phyloP scores from a whole-genome alignment of 2,113 vertebrate species.

The Actenoides hombroni region DNA sequence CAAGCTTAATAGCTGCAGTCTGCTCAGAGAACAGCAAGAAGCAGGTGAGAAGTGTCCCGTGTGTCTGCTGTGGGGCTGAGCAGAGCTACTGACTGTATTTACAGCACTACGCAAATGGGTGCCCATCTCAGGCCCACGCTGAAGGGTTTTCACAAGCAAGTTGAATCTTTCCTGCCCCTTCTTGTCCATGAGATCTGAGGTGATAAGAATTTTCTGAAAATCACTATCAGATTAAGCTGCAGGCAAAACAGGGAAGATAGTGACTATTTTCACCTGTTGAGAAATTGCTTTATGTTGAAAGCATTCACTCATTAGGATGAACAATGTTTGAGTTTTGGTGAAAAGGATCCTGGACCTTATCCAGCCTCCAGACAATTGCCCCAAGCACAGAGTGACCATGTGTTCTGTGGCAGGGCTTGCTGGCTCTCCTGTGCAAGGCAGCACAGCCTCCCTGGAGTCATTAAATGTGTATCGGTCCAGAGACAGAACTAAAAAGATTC shows the following conservation, averaged over 20 bases:
- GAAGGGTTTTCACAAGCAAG: background rate
- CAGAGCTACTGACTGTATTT: background rate
- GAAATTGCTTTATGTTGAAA: conserved; percentile 1
- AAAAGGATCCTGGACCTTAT: background rate
- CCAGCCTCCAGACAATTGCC: background rate
- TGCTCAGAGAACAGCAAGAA: rapidly evolving
- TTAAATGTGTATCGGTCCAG: background rate
- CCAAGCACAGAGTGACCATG: background rate
- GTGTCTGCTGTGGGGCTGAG: background rate
- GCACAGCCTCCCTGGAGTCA: background rate
- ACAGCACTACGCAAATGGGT: background rate
- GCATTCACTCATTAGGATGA: background rate
- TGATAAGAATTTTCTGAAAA: background rate
- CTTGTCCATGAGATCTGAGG: background rate
- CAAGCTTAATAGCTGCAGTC: background rate
- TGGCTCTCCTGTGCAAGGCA: background rate
- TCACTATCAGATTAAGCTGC: background rate
- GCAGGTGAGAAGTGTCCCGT: background rate
- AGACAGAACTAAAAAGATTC: background rate
- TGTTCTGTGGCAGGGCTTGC: rapidly evolving
- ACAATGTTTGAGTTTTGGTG: background rate
- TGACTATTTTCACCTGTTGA: background rate
- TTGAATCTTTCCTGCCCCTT: background rate
- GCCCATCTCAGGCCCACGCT: background rate
- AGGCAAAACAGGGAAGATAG: background rate